These are phyloP conservation scores for Phortica okadai DNA, from an alignment of 2,888 invertebrate species.

Conservation along the genomic window DNA sequence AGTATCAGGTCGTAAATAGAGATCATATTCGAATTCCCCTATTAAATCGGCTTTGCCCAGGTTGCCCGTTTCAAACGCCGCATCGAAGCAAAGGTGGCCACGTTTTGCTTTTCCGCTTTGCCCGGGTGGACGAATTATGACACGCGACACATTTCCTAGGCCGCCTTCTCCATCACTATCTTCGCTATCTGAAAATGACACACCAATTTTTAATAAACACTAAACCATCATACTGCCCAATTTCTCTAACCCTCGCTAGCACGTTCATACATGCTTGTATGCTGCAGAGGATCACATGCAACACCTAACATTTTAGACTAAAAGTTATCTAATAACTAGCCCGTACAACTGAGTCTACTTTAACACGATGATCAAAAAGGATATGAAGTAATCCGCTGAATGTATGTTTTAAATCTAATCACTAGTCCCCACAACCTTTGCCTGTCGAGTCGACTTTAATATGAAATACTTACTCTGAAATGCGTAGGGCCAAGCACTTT, in stretches of 20 bases:
- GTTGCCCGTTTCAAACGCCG: conserved; percentile 97
- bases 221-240: background rate
- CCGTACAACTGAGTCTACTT: too few species aligned
- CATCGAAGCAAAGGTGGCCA: conserved; percentile 97
- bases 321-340: background rate
- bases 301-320: conserved; percentile 73
- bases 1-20: conserved; percentile 96
- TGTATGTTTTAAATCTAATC: too few species aligned
- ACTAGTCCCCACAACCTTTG: too few species aligned
- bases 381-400: background rate
- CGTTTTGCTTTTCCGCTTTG: conserved; percentile 97
- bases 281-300: conserved; percentile 78
- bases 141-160: conserved; percentile 92
- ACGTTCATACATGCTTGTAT: conserved; percentile 83
- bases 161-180: conserved; percentile 96
- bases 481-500: conserved; percentile 23
- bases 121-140: conserved; percentile 91
- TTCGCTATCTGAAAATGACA: conserved; percentile 83
- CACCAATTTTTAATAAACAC: background rate
- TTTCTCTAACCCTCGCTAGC: conserved; percentile 77
- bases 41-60: conserved; percentile 96
- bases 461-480: background rate
- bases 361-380: background rate
- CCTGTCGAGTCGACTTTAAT: too few species aligned
- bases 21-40: conserved; percentile 96